Percentiles rank a stretch among this genome's conserved stretches.
These are phyloP conservation scores for Tanypteryx hageni DNA, from an alignment of 2,888 invertebrate species.

Conservation along the genomic window DNA sequence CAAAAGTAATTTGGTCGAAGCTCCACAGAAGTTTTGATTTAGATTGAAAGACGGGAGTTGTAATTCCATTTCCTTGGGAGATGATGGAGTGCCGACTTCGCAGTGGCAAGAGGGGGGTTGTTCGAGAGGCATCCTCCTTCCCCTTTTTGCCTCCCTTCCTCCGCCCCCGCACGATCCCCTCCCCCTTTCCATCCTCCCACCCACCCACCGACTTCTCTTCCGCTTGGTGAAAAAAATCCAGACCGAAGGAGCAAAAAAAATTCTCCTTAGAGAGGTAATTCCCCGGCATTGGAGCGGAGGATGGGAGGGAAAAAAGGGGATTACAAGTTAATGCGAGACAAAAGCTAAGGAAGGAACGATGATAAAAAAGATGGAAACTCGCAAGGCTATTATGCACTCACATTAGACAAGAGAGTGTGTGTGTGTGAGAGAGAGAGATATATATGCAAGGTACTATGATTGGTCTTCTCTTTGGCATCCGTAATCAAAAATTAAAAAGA, in stretches of 20 bases:
- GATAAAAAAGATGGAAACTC: neutral
- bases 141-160: neutral
- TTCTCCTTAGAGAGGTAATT: conserved; percentile 56
- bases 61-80: conserved; percentile 68
- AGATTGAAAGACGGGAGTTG: conserved; percentile 68
- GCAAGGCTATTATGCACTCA: neutral
- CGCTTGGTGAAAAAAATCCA: conserved; percentile 32
- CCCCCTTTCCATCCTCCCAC: neutral
- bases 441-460: too few species aligned
- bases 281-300: conserved; percentile 56
- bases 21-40: conserved; percentile 68
- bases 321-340: conserved; percentile 61
- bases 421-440: too few species aligned
- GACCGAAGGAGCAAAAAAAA: conserved; percentile 14
- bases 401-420: neutral
- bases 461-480: too few species aligned
- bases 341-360: neutral
- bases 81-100: conserved; percentile 64
- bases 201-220: neutral
- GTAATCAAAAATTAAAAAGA: too few species aligned
- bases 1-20: conserved; percentile 68
- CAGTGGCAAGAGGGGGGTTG: neutral
- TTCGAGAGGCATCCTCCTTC: neutral
- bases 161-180: neutral
- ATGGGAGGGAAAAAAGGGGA: conserved; percentile 7